Base-by-base conservation (phyloP, 2,888 invertebrate species). In the Spilarctia lutea region DNA sequence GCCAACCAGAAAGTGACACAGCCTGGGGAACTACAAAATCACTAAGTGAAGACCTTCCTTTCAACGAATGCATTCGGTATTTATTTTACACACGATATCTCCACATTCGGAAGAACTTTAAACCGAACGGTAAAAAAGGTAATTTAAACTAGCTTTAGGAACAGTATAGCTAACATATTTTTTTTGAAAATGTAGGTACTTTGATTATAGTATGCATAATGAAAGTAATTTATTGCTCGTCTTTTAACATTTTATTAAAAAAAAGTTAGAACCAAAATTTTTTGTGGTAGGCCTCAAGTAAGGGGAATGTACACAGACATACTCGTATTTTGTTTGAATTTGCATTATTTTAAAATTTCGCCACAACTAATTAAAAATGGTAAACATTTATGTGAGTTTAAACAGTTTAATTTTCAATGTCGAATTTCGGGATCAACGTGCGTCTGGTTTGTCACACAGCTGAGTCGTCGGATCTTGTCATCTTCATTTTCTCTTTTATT, bases 11-110 rank as follows among this genome's bases (percentile, higher is more conserved):
- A 63, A 63, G 18, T 63, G 63, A 63, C 30, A 63, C 63, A 63
- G 63, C 63, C 63, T 63, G 63, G 30, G 63, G 30, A 63, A 30
- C 63, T 16, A 30, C 63, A 63, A 63, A 63, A 63, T 63, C 63
- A 63, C 30, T 27, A 18, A 63, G 63, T 63, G 30, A 63, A 63
- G 63, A 63, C 27, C 27, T 27, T 63, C 63, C 30, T 18, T 63
- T 63, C 63, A 27, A 30, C 63, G 63, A 27, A 63, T 63, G 63
- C 63, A 27, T 27, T 30, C 27, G 27, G 63, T 63, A 63, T 63
- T 63, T 63, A 63, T 63, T 63, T 63, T 63, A 60, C 56, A 60
- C 56, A 63, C 27, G 27, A 63, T 30, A 30, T 30, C 30, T 60
- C 56, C 56, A n/a, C 56, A 27, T 60, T 60, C 27, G 56, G 56